Conservation (phyloP, 2,113 vertebrate species). For the Nanorana parkeri region DNA sequence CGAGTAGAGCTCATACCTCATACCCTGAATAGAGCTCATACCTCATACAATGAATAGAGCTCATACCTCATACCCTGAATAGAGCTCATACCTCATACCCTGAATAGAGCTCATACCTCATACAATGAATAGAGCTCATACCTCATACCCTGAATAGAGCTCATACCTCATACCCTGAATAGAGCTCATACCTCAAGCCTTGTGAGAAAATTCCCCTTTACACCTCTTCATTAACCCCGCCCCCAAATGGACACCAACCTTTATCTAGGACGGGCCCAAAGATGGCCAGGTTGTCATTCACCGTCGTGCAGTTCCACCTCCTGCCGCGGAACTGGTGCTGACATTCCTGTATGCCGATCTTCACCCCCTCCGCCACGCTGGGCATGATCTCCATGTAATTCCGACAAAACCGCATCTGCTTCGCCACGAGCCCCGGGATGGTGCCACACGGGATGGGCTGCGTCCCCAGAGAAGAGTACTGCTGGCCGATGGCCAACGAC, state of each 20-base stretch:
- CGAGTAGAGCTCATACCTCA: too few relatives aligned
- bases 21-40: too few relatives aligned
- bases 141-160: too few relatives aligned
- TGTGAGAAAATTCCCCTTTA: too few relatives aligned
- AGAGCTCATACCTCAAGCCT: too few relatives aligned
- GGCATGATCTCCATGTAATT: slow-evolving; percentile 99
- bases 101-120: too few relatives aligned
- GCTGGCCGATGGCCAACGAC: slow-evolving; percentile 93
- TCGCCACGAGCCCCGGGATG: slow-evolving; percentile 95
- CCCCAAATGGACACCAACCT: slow-evolving; percentile 73
- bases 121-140: too few relatives aligned
- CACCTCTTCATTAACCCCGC: too few relatives aligned
- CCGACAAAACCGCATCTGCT: slow-evolving; percentile 95
- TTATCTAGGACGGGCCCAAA: slow-evolving; percentile 96
- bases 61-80: too few relatives aligned
- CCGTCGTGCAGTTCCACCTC: slow-evolving; percentile 95
- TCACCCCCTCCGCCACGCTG: slow-evolving; percentile 92
- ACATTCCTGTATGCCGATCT: slow-evolving; percentile 94
- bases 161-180: too few relatives aligned
- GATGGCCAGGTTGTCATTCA: slow-evolving; percentile 92
- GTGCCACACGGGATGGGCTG: slow-evolving; percentile 92
- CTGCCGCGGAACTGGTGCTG: slow-evolving; percentile 96
- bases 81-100: not conserved
- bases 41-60: too few relatives aligned
- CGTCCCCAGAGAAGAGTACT: slow-evolving; percentile 88